These are phyloP conservation scores for Chesias legatella DNA, from an alignment of 2,888 invertebrate genomes.

Conservation along the genomic window DNA sequence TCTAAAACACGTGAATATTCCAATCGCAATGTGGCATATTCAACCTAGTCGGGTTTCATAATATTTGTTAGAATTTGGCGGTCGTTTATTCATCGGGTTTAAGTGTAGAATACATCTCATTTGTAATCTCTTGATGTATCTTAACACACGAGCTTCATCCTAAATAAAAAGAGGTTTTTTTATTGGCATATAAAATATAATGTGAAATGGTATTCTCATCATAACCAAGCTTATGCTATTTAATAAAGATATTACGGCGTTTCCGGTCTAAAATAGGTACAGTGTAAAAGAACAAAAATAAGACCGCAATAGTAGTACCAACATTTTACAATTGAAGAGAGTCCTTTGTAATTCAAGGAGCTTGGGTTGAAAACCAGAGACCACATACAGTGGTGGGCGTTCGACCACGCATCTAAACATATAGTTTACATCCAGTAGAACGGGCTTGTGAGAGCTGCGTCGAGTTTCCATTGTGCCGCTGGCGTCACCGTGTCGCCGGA, in stretches of 20 bases:
- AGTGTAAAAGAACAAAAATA: not conserved
- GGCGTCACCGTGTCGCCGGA: slow-evolving; percentile 49
- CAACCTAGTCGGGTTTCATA: slow-evolving; percentile 10
- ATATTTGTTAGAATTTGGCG: slow-evolving; percentile 15
- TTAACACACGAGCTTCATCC: too few species aligned
- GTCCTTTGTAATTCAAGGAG: slow-evolving; percentile 14
- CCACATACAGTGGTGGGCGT: slow-evolving; percentile 8
- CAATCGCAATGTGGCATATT: slow-evolving; percentile 22
- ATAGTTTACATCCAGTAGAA: slow-evolving; percentile 53
- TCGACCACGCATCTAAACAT: slow-evolving; percentile 23
- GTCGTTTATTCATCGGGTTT: slow-evolving; percentile 10
- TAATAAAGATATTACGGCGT: too few species aligned
- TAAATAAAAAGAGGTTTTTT: too few species aligned
- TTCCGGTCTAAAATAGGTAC: not conserved
- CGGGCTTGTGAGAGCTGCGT: slow-evolving; percentile 36
- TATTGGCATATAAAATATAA: too few species aligned
- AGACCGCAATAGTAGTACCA: slow-evolving; percentile 3
- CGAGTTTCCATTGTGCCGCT: slow-evolving; percentile 48
- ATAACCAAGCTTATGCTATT: too few species aligned
- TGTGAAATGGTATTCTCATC: too few species aligned
- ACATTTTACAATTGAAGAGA: slow-evolving; percentile 1
- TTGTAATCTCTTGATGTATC: too few species aligned
- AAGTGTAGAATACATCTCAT: too few species aligned
- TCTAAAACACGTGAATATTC: slow-evolving; percentile 23
- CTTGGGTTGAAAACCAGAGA: slow-evolving; percentile 7